Evolutionary conservation across 37 sponge, comb jelly and placozoan species (phyloP).

Genomic region (Amphimedon queenslandica): DNA sequence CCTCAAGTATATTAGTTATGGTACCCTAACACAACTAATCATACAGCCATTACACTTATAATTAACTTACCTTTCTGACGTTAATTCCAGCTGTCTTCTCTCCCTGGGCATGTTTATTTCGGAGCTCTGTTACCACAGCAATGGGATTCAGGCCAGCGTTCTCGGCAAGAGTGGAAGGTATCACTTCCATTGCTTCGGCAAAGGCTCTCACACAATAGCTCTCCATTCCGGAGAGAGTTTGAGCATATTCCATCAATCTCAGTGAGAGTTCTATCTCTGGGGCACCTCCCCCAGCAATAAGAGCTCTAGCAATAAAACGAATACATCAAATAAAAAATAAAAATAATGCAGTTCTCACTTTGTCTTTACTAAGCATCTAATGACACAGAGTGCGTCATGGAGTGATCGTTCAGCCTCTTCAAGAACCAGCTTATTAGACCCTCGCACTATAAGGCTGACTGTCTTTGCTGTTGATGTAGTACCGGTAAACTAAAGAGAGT

Average conservation of each 20-base stretch:
- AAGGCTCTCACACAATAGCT: constrained; percentile 91
- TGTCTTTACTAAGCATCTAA: constrained; percentile 96
- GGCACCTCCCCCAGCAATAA: constrained; percentile 98
- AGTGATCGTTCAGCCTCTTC: constrained; percentile 98
- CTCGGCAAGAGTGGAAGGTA: constrained; percentile 96
- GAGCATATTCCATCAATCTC: constrained; percentile 80
- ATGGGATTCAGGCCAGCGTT: constrained; percentile 98
- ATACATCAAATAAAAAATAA: background rate
- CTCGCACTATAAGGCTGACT: constrained; percentile 84
- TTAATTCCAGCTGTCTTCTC: constrained; percentile 93
- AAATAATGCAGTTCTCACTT: constrained; percentile 28
- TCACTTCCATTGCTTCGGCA: constrained; percentile 96
- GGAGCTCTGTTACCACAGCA: constrained; percentile 91
- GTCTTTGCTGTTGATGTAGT: constrained; percentile 48
- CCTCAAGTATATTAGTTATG: constrained; percentile 93
- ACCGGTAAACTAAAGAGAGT: constrained; percentile 73
- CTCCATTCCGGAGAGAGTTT: constrained; percentile 93
- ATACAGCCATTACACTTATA: background rate
- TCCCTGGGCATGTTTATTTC: constrained; percentile 91
- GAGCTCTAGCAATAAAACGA: constrained; percentile 42
- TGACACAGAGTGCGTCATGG: constrained; percentile 98
- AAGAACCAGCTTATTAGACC: constrained; percentile 95
- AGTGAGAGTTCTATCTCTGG: constrained; percentile 95
- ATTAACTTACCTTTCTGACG: constrained; percentile 84
- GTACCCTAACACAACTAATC: constrained; percentile 46